Percentiles rank a stretch among this genome's conserved stretches.
These are phyloP conservation scores for Aspiorhynchus laticeps DNA, from an alignment of 2,113 vertebrate genomes.

Conservation along the genomic window DNA sequence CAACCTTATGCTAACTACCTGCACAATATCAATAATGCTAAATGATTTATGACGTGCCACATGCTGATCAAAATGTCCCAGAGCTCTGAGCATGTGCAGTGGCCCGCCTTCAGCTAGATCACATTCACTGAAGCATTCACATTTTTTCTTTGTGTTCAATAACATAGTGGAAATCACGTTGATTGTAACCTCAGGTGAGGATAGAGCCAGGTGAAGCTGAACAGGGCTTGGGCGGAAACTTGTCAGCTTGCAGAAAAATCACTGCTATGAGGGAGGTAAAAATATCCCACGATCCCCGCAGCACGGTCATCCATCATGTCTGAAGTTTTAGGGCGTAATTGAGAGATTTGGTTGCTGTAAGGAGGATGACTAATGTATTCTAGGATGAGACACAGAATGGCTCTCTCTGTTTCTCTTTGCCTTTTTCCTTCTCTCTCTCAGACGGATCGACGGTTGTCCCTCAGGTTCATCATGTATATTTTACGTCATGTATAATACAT, in stretches of 20 bases:
- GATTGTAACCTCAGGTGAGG: not conserved
- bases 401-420: not conserved
- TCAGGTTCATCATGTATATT: slow-evolving; percentile 63
- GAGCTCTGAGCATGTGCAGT: not conserved
- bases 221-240: not conserved
- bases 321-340: slow-evolving; percentile 22
- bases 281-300: slow-evolving; percentile 35
- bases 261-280: slow-evolving; percentile 21
- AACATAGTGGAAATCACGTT: not conserved
- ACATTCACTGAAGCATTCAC: not conserved
- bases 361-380: slow-evolving; percentile 34
- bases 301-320: slow-evolving; percentile 33
- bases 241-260: slow-evolving; percentile 15
- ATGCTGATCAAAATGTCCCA: not conserved
- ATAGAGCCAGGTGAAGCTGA: not conserved
- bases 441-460: not conserved
- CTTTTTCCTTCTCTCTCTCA: slow-evolving; percentile 9
- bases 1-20: slow-evolving; percentile 24
- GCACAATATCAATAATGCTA: slow-evolving; percentile 13
- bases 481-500: slow-evolving; percentile 58
- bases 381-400: slow-evolving; percentile 10
- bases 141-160: not conserved
- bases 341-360: slow-evolving; percentile 24
- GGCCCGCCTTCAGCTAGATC: not conserved
- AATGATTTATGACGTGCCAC: slow-evolving; percentile 19